These are phyloP conservation scores for Urocyon cinereoargenteus DNA, from an alignment of 2,797 vertebrate genomes.

Conservation along the genomic window DNA sequence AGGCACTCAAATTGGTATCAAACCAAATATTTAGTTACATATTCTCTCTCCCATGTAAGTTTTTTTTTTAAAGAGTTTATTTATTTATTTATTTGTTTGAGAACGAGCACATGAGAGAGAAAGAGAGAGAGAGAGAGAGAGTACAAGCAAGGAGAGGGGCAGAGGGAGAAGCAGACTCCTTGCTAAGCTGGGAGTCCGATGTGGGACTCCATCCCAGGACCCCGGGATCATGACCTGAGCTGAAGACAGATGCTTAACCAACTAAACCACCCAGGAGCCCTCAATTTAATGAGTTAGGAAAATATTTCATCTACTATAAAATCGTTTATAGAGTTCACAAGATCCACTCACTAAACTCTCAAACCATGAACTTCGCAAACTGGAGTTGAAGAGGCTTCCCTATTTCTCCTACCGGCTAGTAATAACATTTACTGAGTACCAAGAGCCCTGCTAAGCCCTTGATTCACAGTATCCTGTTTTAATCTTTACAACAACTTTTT, in stretches of 20 bases:
- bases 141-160: too few relatives aligned
- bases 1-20: background rate
- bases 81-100: too few relatives aligned
- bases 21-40: background rate
- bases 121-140: too few relatives aligned
- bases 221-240: too few relatives aligned
- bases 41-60: background rate
- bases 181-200: too few relatives aligned
- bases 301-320: background rate
- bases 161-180: too few relatives aligned
- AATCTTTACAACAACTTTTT: background rate
- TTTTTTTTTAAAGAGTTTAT: too few relatives aligned
- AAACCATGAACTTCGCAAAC: background rate
- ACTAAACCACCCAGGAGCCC: too few relatives aligned
- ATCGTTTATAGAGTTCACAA: background rate
- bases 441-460: background rate
- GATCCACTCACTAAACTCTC: background rate
- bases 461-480: background rate
- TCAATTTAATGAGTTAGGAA: too few relatives aligned
- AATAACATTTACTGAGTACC: background rate
- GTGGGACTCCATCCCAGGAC: too few relatives aligned
- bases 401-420: background rate
- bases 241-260: too few relatives aligned
- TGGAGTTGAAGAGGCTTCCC: background rate
- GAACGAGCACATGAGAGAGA: too few relatives aligned